Evolutionary conservation across 2,113 vertebrate genomes (phyloP).

Genomic region (Callaeas wilsoni): DNA sequence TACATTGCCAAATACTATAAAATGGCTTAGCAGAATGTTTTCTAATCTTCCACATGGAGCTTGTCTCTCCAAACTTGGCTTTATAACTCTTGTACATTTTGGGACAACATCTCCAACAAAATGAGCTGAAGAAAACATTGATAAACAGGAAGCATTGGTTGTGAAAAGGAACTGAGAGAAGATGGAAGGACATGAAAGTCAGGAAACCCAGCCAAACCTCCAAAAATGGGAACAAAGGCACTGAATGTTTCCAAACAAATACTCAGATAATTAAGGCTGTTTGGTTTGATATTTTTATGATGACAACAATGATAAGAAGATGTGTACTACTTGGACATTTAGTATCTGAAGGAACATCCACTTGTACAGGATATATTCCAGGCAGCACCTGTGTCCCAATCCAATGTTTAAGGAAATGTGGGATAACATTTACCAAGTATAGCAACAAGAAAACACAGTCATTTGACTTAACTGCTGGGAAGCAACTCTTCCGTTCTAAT

Average conservation of each 20-base stretch:
- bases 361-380: not conserved
- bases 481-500: not conserved
- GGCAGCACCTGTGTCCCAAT: not conserved
- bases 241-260: not conserved
- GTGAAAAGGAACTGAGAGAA: not conserved
- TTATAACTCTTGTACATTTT: not conserved
- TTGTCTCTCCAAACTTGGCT: not conserved
- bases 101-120: not conserved
- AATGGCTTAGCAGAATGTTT: not conserved
- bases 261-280: not conserved
- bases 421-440: not conserved
- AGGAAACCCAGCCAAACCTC: not conserved
- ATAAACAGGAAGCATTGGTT: not conserved
- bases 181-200: not conserved
- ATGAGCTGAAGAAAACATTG: not conserved
- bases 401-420: not conserved
- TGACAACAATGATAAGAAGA: not conserved
- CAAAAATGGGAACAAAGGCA: not conserved
- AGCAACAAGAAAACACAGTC: not conserved
- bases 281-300: not conserved
- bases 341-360: not conserved
- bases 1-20: not conserved
- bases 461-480: not conserved
- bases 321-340: not conserved
- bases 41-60: not conserved